Conservation (phyloP, 2,113 vertebrate species). For the Zeus faber region DNA sequence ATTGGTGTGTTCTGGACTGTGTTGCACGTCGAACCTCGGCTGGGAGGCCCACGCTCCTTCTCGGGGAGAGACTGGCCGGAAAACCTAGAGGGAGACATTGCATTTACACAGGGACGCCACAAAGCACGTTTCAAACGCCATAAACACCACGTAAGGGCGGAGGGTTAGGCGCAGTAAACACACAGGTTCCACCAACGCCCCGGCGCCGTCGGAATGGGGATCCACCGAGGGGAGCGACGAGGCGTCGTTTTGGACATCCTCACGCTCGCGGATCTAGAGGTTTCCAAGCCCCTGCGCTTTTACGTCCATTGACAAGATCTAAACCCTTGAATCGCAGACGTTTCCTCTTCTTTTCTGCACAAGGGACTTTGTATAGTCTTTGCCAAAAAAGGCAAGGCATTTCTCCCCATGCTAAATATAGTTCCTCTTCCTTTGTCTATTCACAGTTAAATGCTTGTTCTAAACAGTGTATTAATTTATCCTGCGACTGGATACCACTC, state of each 20-base stretch:
- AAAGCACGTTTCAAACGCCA: slow-evolving; percentile 3
- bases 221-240: no score
- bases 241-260: no score
- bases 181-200: no score
- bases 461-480: slow-evolving; percentile 48
- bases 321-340: slow-evolving; percentile 42
- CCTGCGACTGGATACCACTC: slow-evolving; percentile 17
- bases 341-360: slow-evolving; percentile 54
- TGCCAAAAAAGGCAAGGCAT: slow-evolving; percentile 81
- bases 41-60: slow-evolving; percentile 57
- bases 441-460: slow-evolving; percentile 56
- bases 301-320: slow-evolving; percentile 22
- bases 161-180: no score
- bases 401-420: slow-evolving; percentile 71
- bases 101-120: slow-evolving; percentile 19
- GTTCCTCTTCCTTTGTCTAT: slow-evolving; percentile 48
- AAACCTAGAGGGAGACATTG: slow-evolving; percentile 62
- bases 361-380: slow-evolving; percentile 52
- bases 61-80: slow-evolving; percentile 64
- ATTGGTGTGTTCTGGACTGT: background rate
- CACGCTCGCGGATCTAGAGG: no score
- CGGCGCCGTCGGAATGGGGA: no score
- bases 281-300: slow-evolving; percentile 12
- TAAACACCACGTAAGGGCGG: no score
- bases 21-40: slow-evolving; percentile 63